Evolutionary conservation across 1,140 invertebrate genomes (phyloP), one percentile per base, ranked within the genome.

Genomic region (Pygmarrhopalites habei): DNA sequence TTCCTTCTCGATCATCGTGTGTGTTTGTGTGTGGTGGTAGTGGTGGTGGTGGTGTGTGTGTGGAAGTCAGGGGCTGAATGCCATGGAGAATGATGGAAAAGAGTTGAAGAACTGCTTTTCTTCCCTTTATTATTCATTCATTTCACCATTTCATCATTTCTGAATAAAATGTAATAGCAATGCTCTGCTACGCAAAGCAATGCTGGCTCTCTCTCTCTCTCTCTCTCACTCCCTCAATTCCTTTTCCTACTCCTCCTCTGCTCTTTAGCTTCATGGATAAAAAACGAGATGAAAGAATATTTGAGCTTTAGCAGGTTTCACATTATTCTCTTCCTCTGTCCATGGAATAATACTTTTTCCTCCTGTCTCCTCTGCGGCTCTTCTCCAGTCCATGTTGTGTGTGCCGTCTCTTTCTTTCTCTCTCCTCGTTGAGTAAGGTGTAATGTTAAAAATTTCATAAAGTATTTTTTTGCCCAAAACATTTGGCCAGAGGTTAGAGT

Each of bases 51-150:
- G n/a, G n/a, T n/a, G n/a, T n/a, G n/a, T n/a, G n/a, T n/a, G n/a
- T n/a, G n/a, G n/a, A n/a, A n/a, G n/a, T n/a, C n/a, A 35, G 32
- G 32, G 5, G 5, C 15, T 7, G 32, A 35, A 35, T 7, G 15
- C 5, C 32, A 35, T 7, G 5, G 32, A 7, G 15, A 35, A 35
- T 5, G 32, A 35, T 35, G 32, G 15, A 35, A 7, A 15, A 35
- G 32, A 15, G 15, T 35, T 35, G 32, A 15, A 46, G 21, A 59
- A 46, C 12, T 58, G 56, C 39, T 58, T 41, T 46, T 58, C 56
- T 58, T 41, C 25, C 28, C 39, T 56, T 56, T 56, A 29, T 56
- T 56, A 21, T 21, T 35, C 15, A 35, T 35, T 35, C 32, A 5
- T 35, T 35, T 35, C 32, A 35, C 15, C 32, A 35, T 35, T 35